Evolutionary conservation across 2,888 invertebrate genomes (phyloP), one percentile per base, ranked within the genome.

Genomic region (Stomorhina lunata): DNA sequence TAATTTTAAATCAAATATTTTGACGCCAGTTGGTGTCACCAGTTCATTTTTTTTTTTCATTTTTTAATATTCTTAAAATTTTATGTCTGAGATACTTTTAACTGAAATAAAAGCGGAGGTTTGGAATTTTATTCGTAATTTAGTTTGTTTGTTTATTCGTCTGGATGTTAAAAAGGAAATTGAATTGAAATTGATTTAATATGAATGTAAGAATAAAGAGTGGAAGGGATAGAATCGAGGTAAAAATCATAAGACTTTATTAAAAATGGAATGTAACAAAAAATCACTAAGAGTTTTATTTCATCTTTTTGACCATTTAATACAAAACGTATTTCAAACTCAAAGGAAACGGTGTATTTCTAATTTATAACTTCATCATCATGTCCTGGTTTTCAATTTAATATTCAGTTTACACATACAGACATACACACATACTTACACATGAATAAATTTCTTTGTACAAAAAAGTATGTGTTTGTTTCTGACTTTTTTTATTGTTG

Each of bases 111-210:
- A 69, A 69, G 53, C 53, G 69, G 77, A 77, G 61, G 61, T 63
- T 57, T 43, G 4, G 15, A 53, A 65, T 17, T 40, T 59, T 22
- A 29, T 34, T 59, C 17, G 20, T 17, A 45, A 29, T 50, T 43
- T 10, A 32, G 2, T 68, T 29, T 40, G 48, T n/a, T 34, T 48
- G 7, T 57, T 4, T 55, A 12, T 7, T 25, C 43, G n/a, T 22
- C 6, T 22, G 43, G 7, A 53, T 34, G 25, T 15, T 68, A 37
- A 40, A 66, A 25, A 78, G 82, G 79, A 79, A 75, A 82, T 79
- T 69, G 75, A 69, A 71, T 65, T 75, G 43, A 75, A 79, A 69
- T 82, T 82, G 79, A 34, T 75, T 75, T 79, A 45, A 37, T 55
- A 32, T n/a, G n/a, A n/a, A n/a, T n/a, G n/a, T n/a, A n/a, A n/a